Conservation (phyloP, 2,797 vertebrate species). For the Erithacus rubecula region DNA sequence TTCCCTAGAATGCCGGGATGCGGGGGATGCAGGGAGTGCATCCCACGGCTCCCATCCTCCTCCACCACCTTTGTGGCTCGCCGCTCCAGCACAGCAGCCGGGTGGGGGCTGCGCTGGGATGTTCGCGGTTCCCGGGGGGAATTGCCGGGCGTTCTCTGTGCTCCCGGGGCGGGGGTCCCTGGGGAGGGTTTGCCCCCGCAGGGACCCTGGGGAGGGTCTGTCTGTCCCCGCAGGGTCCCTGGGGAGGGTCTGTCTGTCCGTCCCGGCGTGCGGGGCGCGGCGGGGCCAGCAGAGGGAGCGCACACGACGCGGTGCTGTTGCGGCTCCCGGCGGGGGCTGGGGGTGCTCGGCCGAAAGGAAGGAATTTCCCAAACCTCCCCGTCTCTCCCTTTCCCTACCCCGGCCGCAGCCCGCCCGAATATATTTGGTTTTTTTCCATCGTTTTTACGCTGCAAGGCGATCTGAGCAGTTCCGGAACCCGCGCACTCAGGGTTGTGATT, state of each 20-base stretch:
- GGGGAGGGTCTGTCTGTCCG: background rate
- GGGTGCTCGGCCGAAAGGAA: rapidly evolving
- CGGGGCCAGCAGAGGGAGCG: slow-evolving; percentile 65
- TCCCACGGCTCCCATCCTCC: background rate
- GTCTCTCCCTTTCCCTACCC: background rate
- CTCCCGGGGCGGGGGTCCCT: background rate
- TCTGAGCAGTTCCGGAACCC: background rate
- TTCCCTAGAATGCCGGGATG: no score
- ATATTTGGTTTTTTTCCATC: background rate
- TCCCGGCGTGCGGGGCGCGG: background rate
- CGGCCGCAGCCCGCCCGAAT: background rate
- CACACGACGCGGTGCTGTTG: slow-evolving; percentile 16
- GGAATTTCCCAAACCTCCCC: rapidly evolving
- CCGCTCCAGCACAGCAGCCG: background rate
- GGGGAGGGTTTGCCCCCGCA: no score
- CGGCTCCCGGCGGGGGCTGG: background rate
- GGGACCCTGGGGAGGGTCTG: no score
- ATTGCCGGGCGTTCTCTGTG: rapidly evolving
- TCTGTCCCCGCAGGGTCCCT: no score
- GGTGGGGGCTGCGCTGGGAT: rapidly evolving
- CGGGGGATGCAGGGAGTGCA: rapidly evolving
- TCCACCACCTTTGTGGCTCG: background rate
- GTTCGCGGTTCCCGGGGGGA: background rate
- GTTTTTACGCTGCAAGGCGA: rapidly evolving
- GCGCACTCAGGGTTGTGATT: rapidly evolving